phyloP scores from a whole-genome alignment of 1,140 invertebrate genomes.

The Pachyrhynchus sulphureomaculatus region DNA sequence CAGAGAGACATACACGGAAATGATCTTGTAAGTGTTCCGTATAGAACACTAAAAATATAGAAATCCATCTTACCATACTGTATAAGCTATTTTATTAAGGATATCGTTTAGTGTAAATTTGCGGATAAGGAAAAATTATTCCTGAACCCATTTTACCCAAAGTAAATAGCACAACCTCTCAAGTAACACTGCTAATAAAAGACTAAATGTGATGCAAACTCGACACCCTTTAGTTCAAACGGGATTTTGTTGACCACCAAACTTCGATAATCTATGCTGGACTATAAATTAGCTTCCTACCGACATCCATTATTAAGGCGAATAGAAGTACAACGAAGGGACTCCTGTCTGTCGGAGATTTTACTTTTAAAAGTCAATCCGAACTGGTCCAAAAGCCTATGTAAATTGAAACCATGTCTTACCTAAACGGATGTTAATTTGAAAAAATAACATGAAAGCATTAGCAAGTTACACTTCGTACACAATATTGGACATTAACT shows the following conservation, averaged over 20 bases:
- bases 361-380: slow-evolving; percentile 4
- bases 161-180: not conserved
- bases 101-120: too few relatives aligned
- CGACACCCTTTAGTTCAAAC: slow-evolving; percentile 35
- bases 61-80: too few relatives aligned
- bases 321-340: slow-evolving; percentile 29
- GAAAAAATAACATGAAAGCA: too few relatives aligned
- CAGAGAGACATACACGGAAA: too few relatives aligned
- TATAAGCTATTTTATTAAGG: too few relatives aligned
- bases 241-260: slow-evolving; percentile 35
- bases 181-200: slow-evolving; percentile 35
- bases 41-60: too few relatives aligned
- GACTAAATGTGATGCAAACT: slow-evolving; percentile 32
- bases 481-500: too few relatives aligned
- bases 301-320: slow-evolving; percentile 37
- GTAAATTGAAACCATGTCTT: too few relatives aligned
- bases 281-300: slow-evolving; percentile 40
- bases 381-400: not conserved
- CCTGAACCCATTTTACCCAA: not conserved
- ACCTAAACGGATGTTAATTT: too few relatives aligned
- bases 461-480: too few relatives aligned
- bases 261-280: slow-evolving; percentile 37
- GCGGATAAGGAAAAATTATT: too few relatives aligned
- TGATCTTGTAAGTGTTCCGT: too few relatives aligned
- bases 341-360: slow-evolving; percentile 36